Conservation (phyloP, 1,140 invertebrate genomes). For the Formica exsecta region DNA sequence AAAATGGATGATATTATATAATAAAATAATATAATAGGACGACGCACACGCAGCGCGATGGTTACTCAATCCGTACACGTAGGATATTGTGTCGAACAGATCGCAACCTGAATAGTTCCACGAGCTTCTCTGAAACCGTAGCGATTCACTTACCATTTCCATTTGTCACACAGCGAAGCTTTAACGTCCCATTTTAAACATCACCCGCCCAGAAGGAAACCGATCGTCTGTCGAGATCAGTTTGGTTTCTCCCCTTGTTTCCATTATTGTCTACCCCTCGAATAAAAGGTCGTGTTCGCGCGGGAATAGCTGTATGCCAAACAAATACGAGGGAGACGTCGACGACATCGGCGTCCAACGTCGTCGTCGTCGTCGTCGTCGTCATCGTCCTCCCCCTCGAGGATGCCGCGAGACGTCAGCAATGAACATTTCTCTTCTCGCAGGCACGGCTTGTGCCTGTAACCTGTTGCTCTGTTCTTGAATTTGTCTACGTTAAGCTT, state of each 20-base stretch:
- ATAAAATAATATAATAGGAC: not conserved
- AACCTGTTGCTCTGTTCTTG: slow-evolving; percentile 79
- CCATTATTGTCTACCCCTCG: slow-evolving; percentile 16
- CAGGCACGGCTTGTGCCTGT: slow-evolving; percentile 57
- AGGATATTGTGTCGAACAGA: not conserved
- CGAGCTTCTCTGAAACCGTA: slow-evolving; percentile 31
- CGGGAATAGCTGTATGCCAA: not conserved
- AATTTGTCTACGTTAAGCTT: slow-evolving; percentile 76
- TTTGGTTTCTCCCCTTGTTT: not conserved
- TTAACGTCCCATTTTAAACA: slow-evolving; percentile 18
- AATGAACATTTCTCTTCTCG: slow-evolving; percentile 54
- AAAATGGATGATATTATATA: not conserved
- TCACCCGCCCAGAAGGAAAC: slow-evolving; percentile 8
- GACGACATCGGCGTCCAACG: not conserved
- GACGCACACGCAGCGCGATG: not conserved
- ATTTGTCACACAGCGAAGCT: not conserved
- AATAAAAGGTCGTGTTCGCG: slow-evolving; percentile 27
- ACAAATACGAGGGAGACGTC: slow-evolving; percentile 4
- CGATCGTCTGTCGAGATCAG: slow-evolving; percentile 34
- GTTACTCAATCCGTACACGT: slow-evolving; percentile 14
- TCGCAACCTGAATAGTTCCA: slow-evolving; percentile 11
- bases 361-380: not conserved
- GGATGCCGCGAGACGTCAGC: slow-evolving; percentile 24
- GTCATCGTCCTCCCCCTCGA: slow-evolving; percentile 10
- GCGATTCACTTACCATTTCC: slow-evolving; percentile 10